phyloP scores from a whole-genome alignment of 2,888 invertebrate genomes.

The Andrena minutula region DNA sequence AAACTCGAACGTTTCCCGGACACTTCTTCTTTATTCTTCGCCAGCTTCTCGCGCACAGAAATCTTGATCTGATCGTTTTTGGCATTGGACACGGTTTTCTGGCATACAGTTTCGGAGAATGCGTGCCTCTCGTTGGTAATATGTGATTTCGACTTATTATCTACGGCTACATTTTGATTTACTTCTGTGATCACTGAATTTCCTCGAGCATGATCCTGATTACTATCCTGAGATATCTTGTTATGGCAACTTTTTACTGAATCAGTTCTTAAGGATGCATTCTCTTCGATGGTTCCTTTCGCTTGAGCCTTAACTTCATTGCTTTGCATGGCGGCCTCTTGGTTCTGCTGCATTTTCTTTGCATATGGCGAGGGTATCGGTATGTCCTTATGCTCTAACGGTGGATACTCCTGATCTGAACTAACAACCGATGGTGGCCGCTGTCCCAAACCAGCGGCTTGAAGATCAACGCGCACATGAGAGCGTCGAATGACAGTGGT shows the following conservation, averaged over 20 bases:
- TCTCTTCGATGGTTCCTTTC: slow-evolving; percentile 50
- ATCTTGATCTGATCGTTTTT: slow-evolving; percentile 82
- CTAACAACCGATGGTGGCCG: slow-evolving; percentile 90
- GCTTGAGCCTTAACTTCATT: slow-evolving; percentile 58
- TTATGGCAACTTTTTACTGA: slow-evolving; percentile 54
- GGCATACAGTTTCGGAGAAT: slow-evolving; percentile 65
- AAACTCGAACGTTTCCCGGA: slow-evolving; percentile 79
- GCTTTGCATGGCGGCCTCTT: slow-evolving; percentile 58
- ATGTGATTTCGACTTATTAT: slow-evolving; percentile 69
- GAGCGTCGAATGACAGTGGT: slow-evolving; percentile 82
- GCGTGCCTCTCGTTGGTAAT: slow-evolving; percentile 68
- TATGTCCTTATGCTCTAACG: slow-evolving; percentile 80
- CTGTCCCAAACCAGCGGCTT: slow-evolving; percentile 88
- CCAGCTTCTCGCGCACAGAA: slow-evolving; percentile 77
- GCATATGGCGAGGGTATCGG: slow-evolving; percentile 78
- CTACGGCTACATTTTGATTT: slow-evolving; percentile 64
- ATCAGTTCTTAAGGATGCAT: slow-evolving; percentile 38
- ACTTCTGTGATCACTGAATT: slow-evolving; percentile 60
- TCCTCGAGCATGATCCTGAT: slow-evolving; percentile 54
- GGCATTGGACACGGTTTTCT: slow-evolving; percentile 79
- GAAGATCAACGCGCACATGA: slow-evolving; percentile 88
- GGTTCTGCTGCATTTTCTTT: slow-evolving; percentile 72
- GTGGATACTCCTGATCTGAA: slow-evolving; percentile 81
- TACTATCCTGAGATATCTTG: slow-evolving; percentile 70
- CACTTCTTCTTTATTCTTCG: slow-evolving; percentile 78